Evolutionary conservation across 1,140 invertebrate genomes (phyloP).

Genomic region (Hetaerina americana): DNA sequence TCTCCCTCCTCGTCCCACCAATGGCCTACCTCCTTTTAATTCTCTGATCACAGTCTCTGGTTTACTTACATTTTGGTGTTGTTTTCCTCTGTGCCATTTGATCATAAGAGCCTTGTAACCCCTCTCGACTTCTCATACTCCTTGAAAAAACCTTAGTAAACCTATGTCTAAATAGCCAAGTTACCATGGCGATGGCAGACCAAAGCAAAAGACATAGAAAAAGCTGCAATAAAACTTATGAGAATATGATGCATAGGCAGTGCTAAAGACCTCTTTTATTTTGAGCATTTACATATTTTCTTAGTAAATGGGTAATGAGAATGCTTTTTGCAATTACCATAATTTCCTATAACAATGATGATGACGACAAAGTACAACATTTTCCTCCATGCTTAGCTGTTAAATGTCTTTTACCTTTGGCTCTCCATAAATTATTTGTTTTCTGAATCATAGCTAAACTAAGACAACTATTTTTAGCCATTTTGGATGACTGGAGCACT

Average conservation of each 20-base stretch:
- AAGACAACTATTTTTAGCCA: background rate
- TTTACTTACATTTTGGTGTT: too few species aligned
- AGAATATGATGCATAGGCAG: background rate
- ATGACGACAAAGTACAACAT: background rate
- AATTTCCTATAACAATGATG: background rate
- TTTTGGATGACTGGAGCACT: background rate
- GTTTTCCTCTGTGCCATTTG: too few species aligned
- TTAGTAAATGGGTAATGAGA: background rate
- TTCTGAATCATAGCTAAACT: background rate
- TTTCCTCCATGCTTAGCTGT: background rate
- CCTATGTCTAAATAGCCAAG: background rate
- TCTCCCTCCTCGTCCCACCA: background rate
- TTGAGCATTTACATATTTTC: background rate
- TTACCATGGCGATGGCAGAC: background rate
- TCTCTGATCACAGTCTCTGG: too few species aligned
- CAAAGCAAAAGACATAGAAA: background rate
- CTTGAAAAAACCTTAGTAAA: too few species aligned
- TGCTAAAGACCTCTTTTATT: background rate
- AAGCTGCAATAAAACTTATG: background rate
- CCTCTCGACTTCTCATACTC: too few species aligned
- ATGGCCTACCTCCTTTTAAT: too few species aligned
- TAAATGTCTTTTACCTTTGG: background rate
- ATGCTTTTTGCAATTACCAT: background rate
- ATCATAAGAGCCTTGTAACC: too few species aligned
- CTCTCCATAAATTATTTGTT: background rate